Base-by-base conservation (phyloP, 2,888 invertebrate species). In the Amblyjoppa proteus region DNA sequence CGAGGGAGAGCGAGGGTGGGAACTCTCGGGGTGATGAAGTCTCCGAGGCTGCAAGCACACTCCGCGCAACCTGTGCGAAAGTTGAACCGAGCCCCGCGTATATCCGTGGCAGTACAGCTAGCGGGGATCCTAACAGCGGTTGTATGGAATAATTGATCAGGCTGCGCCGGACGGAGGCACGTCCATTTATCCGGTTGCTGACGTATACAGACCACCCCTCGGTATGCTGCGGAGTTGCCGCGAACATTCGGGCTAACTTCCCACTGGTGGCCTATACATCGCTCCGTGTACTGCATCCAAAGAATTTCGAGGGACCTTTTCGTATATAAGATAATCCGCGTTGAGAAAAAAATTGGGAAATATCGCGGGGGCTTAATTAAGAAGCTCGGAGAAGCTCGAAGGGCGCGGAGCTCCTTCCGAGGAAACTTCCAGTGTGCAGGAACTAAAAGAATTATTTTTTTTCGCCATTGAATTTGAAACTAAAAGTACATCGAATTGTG, bases 141-240 rank as follows among this genome's bases (percentile, higher is more conserved):
- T 88, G 87, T 78, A 79, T 85, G 88, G 87, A 90, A 90, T 91
- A 90, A 91, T 87, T 88, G 88, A 89, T 89, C 89, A 89, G 82
- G 73, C 45, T 83, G 34, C 75, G 69, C 70, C 61, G 73, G 75
- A 71, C 76, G 78, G 81, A 87, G 82, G 53, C 81, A 87, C 85
- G 87, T 90, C 86, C 77, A 79, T 85, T 83, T 81, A 66, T 56
- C 69, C 66, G 70, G 76, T 68, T 66, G 38, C 66, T 71, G 79
- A 85, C 66, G 56, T 25, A 51, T 66, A 73, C 71, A 11, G 77
- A 53, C 51, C 58, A 11, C 70, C 77, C 45, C 53, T 28, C 34
- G 31, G 31, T 53, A 11, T 64, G 61, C 34, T 45, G 56, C 31
- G 34, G n/a, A 71, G 77, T 25, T 68, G 51, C 56, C 45, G 34